Percentiles rank a stretch among this genome's conserved stretches.
phyloP scores from a whole-genome alignment of 2,888 invertebrate species.

The Phyto melanocephala region DNA sequence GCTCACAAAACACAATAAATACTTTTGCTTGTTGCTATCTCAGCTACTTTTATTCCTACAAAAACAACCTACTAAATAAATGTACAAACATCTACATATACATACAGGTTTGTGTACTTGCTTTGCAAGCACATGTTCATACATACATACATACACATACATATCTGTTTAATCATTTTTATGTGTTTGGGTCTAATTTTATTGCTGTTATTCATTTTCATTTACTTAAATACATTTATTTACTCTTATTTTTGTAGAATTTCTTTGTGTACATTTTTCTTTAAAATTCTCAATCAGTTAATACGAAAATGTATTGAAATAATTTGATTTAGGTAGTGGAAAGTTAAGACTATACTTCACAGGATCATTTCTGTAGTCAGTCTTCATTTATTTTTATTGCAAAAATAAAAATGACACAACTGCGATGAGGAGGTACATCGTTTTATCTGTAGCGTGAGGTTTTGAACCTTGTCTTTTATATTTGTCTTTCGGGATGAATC shows the following conservation, averaged over 20 bases:
- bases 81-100: too few relatives aligned
- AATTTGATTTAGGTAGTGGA: background rate
- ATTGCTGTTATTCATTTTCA: background rate
- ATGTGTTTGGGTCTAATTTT: too few relatives aligned
- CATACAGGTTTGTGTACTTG: too few relatives aligned
- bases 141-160: too few relatives aligned
- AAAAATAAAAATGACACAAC: constrained; percentile 79
- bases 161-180: too few relatives aligned
- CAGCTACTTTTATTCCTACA: too few relatives aligned
- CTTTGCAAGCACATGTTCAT: too few relatives aligned
- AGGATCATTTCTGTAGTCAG: constrained; percentile 83
- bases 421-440: constrained; percentile 82
- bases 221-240: background rate
- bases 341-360: constrained; percentile 81
- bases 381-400: too few relatives aligned
- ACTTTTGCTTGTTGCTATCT: too few relatives aligned
- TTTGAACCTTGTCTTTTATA: constrained; percentile 63
- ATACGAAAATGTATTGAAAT: background rate
- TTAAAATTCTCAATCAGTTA: constrained; percentile 69
- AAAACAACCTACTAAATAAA: too few relatives aligned
- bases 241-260: too few relatives aligned
- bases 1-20: too few relatives aligned
- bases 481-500: constrained; percentile 15
- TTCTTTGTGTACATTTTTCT: background rate
- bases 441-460: constrained; percentile 81